Conservation (phyloP, 2,888 invertebrate genomes). For the Perizoma flavofasciatum region DNA sequence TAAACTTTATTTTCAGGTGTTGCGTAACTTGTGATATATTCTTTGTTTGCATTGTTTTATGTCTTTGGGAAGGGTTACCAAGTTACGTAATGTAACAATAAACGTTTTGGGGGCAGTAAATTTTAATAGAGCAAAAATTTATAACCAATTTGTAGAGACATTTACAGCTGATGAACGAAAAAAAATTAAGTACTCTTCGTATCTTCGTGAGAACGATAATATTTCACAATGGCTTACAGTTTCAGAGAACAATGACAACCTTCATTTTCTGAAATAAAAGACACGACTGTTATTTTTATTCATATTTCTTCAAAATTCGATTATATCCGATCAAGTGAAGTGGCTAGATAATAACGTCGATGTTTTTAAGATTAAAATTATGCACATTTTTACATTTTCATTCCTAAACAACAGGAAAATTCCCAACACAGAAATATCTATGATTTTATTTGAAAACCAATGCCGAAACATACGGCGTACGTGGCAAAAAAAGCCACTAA, state of each 20-base stretch:
- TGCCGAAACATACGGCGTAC: slow-evolving; percentile 46
- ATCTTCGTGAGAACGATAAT: slow-evolving; percentile 57
- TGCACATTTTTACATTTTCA: slow-evolving; percentile 19
- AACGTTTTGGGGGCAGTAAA: slow-evolving; percentile 74
- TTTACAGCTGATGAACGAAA: slow-evolving; percentile 77
- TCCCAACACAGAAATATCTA: slow-evolving; percentile 40
- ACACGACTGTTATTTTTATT: slow-evolving; percentile 10
- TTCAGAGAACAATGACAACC: slow-evolving; percentile 26
- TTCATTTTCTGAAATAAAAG: slow-evolving; percentile 26
- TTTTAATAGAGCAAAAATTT: slow-evolving; percentile 80
- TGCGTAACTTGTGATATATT: slow-evolving; percentile 54
- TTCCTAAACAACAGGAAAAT: slow-evolving; percentile 22
- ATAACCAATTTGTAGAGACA: slow-evolving; percentile 74
- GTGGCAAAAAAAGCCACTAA: slow-evolving; percentile 52
- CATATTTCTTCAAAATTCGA: slow-evolving; percentile 17
- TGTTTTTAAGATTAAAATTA: slow-evolving; percentile 6
- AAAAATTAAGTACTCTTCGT: slow-evolving; percentile 56
- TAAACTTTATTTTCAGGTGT: slow-evolving; percentile 58
- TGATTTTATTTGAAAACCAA: slow-evolving; percentile 45
- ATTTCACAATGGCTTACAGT: slow-evolving; percentile 40
- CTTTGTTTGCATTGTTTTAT: slow-evolving; percentile 75
- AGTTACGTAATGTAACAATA: slow-evolving; percentile 76
- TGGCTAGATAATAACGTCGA: slow-evolving; percentile 1
- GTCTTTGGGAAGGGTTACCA: slow-evolving; percentile 69
- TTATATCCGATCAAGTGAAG: not conserved